Conservation (phyloP, 2,797 vertebrate species). For the Enteromius mattozi region DNA sequence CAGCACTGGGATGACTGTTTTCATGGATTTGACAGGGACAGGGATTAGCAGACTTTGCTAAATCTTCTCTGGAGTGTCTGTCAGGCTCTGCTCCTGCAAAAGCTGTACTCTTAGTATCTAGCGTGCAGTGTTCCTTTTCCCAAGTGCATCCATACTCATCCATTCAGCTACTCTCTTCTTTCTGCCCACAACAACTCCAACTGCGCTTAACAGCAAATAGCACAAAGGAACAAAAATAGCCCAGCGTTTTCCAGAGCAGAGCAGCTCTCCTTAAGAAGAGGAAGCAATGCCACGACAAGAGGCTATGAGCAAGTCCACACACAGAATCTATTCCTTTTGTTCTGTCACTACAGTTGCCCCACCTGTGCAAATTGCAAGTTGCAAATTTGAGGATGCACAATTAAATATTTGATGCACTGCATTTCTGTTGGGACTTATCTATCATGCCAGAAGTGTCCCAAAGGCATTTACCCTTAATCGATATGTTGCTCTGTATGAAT, state of each 20-base stretch:
- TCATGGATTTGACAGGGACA: slow-evolving; percentile 39
- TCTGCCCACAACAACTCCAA: slow-evolving; percentile 74
- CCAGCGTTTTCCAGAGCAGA: slow-evolving; percentile 78
- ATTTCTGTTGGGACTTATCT: neutral
- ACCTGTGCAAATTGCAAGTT: neutral
- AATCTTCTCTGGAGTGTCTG: slow-evolving; percentile 39
- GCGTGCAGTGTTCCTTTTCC: slow-evolving; percentile 30
- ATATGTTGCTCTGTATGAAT: neutral
- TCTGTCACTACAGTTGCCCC: neutral
- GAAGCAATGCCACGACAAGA: slow-evolving; percentile 61
- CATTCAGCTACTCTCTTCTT: slow-evolving; percentile 59
- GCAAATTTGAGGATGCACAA: neutral
- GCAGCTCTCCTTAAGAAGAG: slow-evolving; percentile 74
- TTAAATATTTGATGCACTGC: neutral
- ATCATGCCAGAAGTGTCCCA: neutral
- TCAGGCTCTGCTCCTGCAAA: slow-evolving; percentile 19
- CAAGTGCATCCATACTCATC: slow-evolving; percentile 56
- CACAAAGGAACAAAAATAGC: slow-evolving; percentile 86
- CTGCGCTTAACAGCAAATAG: slow-evolving; percentile 81
- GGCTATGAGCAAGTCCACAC: slow-evolving; percentile 49
- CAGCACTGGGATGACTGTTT: slow-evolving; percentile 20
- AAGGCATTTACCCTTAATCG: neutral
- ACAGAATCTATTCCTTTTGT: slow-evolving; percentile 42
- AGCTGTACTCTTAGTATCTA: slow-evolving; percentile 10
- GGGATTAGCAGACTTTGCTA: slow-evolving; percentile 39